Evolutionary conservation across 2,797 vertebrate species (phyloP).

Genomic region (Danio choprae): DNA sequence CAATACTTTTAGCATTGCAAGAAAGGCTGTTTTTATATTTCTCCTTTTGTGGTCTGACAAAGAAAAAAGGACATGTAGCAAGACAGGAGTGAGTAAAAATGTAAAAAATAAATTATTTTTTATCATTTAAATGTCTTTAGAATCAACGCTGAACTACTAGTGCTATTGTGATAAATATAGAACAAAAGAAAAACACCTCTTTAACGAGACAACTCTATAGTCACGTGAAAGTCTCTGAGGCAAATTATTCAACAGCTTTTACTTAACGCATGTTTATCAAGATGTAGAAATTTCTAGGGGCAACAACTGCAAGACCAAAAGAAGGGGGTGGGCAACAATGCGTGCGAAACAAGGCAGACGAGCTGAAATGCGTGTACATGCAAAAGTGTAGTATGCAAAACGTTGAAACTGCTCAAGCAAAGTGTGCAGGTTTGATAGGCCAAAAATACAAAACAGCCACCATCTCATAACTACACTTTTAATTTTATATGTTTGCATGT

Average conservation of each 20-base stretch:
- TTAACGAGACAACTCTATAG: not conserved
- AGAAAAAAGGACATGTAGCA: too few relatives aligned
- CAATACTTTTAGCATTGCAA: too few relatives aligned
- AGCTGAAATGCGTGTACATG: not conserved
- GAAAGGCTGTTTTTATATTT: too few relatives aligned
- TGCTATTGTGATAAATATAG: not conserved
- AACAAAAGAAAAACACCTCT: not conserved
- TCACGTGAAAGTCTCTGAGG: not conserved
- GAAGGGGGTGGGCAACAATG: not conserved
- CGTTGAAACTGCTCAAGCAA: not conserved
- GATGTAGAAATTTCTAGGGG: not conserved
- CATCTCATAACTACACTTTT: not conserved
- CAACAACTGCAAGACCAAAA: not conserved
- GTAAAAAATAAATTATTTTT: too few relatives aligned
- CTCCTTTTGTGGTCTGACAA: too few relatives aligned
- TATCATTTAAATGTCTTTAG: too few relatives aligned
- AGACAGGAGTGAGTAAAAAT: too few relatives aligned
- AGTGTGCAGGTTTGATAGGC: not conserved
- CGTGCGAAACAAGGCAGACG: not conserved
- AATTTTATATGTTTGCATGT: not conserved
- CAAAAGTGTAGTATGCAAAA: not conserved
- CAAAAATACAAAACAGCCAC: not conserved
- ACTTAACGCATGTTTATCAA: not conserved
- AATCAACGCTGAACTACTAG: not conserved
- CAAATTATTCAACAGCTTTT: not conserved